A percentile compares a stretch with the other conserved stretches of the same genome.
Conservation (phyloP, 2,888 invertebrate genomes). For the Conomelus anceps region DNA sequence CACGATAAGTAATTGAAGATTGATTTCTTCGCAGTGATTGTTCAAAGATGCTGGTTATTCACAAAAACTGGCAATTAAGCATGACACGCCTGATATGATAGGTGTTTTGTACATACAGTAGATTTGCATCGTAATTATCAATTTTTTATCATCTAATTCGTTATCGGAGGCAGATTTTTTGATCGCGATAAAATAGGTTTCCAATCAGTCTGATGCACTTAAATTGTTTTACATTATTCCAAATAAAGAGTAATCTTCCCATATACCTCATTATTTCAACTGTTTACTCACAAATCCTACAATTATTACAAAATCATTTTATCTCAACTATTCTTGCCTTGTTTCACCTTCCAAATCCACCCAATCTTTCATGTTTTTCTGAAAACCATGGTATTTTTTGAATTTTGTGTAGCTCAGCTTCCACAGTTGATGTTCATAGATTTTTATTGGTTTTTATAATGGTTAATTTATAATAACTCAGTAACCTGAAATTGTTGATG, state of each 20-base stretch:
- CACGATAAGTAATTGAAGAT: neutral
- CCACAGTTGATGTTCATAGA: neutral
- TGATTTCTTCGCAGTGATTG: neutral
- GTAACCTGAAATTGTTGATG: no score
- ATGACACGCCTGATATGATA: no score
- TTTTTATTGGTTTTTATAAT: no score
- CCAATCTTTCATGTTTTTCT: neutral
- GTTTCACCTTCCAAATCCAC: neutral
- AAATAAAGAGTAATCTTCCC: no score
- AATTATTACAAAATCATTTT: neutral
- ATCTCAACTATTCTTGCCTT: neutral
- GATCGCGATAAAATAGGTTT: no score
- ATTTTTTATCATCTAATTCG: neutral
- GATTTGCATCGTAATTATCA: neutral
- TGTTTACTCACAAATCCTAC: neutral
- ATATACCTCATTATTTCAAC: no score
- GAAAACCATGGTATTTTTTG: neutral
- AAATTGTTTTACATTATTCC: no score
- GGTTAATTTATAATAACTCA: no score
- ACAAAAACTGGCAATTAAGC: neutral
- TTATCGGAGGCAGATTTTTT: neutral
- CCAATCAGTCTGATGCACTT: no score
- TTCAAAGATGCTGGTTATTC: neutral
- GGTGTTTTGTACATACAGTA: neutral
- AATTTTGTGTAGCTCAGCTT: neutral